A percentile compares a stretch with the other conserved stretches of the same genome.
Conservation (phyloP, 2,888 invertebrate genomes). For the Argyra leucocephala region DNA sequence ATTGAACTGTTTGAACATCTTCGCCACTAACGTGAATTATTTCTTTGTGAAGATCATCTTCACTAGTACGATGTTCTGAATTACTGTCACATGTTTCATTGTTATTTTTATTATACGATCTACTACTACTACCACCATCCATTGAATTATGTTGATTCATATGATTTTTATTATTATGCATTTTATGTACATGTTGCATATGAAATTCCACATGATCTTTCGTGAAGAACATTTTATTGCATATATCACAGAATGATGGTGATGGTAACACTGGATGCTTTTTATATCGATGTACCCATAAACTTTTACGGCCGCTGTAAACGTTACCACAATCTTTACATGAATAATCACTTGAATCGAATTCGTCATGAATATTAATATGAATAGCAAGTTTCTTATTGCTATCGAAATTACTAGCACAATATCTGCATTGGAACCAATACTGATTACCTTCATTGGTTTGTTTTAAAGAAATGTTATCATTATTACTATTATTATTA, state of each 20-base stretch:
- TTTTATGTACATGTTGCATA: slow-evolving; percentile 26
- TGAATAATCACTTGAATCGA: slow-evolving; percentile 42
- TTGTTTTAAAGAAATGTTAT: slow-evolving; percentile 10
- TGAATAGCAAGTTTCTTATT: slow-evolving; percentile 43
- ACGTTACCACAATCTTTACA: slow-evolving; percentile 44
- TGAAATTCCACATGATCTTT: slow-evolving; percentile 41
- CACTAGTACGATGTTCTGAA: slow-evolving; percentile 26
- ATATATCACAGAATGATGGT: slow-evolving; percentile 39
- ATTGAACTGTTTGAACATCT: slow-evolving; percentile 19
- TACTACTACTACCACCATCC: slow-evolving; percentile 32
- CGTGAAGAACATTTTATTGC: slow-evolving; percentile 43
- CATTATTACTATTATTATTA: slow-evolving; percentile 7
- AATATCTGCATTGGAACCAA: slow-evolving; percentile 44
- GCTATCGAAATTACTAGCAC: slow-evolving; percentile 42
- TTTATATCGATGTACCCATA: slow-evolving; percentile 45
- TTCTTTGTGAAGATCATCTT: slow-evolving; percentile 18
- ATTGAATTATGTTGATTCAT: slow-evolving; percentile 33
- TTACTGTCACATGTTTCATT: neutral
- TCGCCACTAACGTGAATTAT: slow-evolving; percentile 22
- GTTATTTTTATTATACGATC: slow-evolving; percentile 24
- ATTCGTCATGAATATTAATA: slow-evolving; percentile 42
- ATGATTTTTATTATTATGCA: slow-evolving; percentile 2
- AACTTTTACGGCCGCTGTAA: slow-evolving; percentile 42
- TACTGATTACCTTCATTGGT: slow-evolving; percentile 27
- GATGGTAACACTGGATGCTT: slow-evolving; percentile 43